phyloP scores from a whole-genome alignment of 1,140 invertebrate species.

The Listronotus bonariensis region DNA sequence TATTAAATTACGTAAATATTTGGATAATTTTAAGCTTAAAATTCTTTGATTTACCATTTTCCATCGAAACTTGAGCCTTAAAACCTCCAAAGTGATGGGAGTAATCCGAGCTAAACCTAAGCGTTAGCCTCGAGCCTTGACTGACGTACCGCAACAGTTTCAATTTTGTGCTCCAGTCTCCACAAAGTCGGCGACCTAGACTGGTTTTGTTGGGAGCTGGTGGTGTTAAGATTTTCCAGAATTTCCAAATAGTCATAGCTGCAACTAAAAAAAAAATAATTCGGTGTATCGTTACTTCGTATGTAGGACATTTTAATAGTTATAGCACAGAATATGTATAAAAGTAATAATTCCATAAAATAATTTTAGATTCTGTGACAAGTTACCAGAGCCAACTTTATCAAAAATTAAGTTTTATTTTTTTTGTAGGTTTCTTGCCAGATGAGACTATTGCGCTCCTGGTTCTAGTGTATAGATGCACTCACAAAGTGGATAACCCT shows the following conservation, averaged over 20 bases:
- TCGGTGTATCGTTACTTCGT: slow-evolving; percentile 60
- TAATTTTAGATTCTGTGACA: too few species aligned
- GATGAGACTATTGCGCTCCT: too few species aligned
- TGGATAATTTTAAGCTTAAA: too few species aligned
- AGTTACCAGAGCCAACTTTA: too few species aligned
- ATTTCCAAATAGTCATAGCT: slow-evolving; percentile 74
- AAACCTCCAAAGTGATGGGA: slow-evolving; percentile 74
- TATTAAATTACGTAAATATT: too few species aligned
- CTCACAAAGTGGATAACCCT: too few species aligned
- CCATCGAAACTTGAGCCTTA: slow-evolving; percentile 66
- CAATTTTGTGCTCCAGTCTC: slow-evolving; percentile 73
- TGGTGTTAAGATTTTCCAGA: slow-evolving; percentile 53
- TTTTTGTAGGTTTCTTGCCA: too few species aligned
- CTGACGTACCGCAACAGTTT: slow-evolving; percentile 71
- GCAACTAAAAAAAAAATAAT: slow-evolving; percentile 64
- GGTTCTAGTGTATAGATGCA: too few species aligned
- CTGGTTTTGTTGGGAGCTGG: slow-evolving; percentile 21
- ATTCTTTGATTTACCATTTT: slow-evolving; percentile 63
- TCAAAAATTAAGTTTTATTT: too few species aligned
- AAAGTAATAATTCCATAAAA: too few species aligned
- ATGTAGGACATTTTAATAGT: too few species aligned
- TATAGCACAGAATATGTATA: too few species aligned
- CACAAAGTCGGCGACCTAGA: slow-evolving; percentile 63
- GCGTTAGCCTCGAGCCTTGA: slow-evolving; percentile 58
- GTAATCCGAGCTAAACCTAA: slow-evolving; percentile 73